Conservation (phyloP, 2,797 vertebrate genomes). For the Lindbergichthys nudifrons region DNA sequence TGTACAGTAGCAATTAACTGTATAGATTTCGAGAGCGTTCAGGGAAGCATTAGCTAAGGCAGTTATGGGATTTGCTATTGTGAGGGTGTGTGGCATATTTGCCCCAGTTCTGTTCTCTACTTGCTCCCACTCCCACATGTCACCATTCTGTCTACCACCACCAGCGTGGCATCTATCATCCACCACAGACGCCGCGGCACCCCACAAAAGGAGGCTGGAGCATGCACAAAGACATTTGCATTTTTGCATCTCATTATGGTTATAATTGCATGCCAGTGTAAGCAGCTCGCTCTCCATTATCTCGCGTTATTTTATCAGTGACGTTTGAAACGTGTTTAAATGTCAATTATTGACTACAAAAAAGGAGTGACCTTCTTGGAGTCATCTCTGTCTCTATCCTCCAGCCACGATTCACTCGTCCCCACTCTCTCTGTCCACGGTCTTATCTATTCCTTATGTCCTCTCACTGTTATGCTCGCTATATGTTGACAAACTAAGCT, state of each 20-base stretch:
- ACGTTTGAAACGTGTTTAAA: constrained; percentile 97
- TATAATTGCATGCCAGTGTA: constrained; percentile 95
- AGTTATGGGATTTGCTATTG: constrained; percentile 80
- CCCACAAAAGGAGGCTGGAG: constrained; percentile 93
- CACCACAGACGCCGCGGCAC: constrained; percentile 85
- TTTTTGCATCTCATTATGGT: constrained; percentile 98
- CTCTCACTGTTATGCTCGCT: constrained; percentile 26
- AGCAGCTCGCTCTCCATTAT: constrained; percentile 91
- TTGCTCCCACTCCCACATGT: constrained; percentile 87
- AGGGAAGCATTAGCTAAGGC: constrained; percentile 74
- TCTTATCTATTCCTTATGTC: constrained; percentile 40
- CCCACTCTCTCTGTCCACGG: constrained; percentile 21
- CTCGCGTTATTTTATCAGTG: constrained; percentile 93
- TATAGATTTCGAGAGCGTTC: constrained; percentile 75
- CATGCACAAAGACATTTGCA: constrained; percentile 94
- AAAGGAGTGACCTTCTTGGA: constrained; percentile 95
- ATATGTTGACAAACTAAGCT: constrained; percentile 41
- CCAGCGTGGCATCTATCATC: constrained; percentile 93
- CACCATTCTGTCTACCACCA: constrained; percentile 87
- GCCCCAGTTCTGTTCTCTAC: constrained; percentile 84
- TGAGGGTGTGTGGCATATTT: constrained; percentile 83
- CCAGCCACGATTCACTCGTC: constrained; percentile 25
- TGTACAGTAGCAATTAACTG: constrained; percentile 75
- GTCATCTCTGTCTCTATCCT: constrained; percentile 78
- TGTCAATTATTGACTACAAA: constrained; percentile 96